Evolutionary conservation across 1,140 invertebrate species (phyloP), one percentile per base, ranked within the genome.

Genomic region (Drosophila kohkoa): DNA sequence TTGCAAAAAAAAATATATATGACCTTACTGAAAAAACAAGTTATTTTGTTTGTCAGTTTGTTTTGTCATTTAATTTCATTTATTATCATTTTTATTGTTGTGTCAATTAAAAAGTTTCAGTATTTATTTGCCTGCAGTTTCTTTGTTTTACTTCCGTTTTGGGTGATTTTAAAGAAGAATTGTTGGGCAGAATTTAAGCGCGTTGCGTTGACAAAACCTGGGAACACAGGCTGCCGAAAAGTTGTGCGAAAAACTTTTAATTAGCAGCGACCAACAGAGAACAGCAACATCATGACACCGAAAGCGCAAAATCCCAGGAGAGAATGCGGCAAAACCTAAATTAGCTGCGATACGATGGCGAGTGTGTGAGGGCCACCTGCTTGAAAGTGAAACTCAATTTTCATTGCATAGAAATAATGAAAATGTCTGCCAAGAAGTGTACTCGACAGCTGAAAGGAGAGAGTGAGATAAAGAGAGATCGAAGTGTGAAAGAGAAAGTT

Each of bases 81-180:
- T 87, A 71, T 88, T 87, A 87, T 82, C 76, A 80, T 78, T 80
- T 88, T 88, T 88, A 87, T 87, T 82, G 83, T 75, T 83, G 74
- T 68, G 77, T 75, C 83, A 87, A 87, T 83, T 87, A 87, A 88
- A 88, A 83, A 87, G 83, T 87, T 87, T 77, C 16, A 11, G 51
- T 78, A 88, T 88, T 87, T 88, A 80, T 88, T 83, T 75, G 41
- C 30, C 30, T 43, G 41, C 13, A 0, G 30, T 38, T 20, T n/a
- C n/a, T 51, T 59, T 16, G 5, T 25, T 13, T 63, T 46, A 7
- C 7, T 45, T 25, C 30, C 49, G 51, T 58, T 60, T 60, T 51
- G 6, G n/a, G 35, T 57, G 63, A 73, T 59, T 73, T 77, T 77
- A 49, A 77, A 75, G 54, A 45, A 54, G 58, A 46, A 68, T 66